Percentiles rank a stretch among this genome's conserved stretches.
These are phyloP conservation scores for Schizotus pectinicornis DNA, from an alignment of 2,888 invertebrate species.

Conservation along the genomic window DNA sequence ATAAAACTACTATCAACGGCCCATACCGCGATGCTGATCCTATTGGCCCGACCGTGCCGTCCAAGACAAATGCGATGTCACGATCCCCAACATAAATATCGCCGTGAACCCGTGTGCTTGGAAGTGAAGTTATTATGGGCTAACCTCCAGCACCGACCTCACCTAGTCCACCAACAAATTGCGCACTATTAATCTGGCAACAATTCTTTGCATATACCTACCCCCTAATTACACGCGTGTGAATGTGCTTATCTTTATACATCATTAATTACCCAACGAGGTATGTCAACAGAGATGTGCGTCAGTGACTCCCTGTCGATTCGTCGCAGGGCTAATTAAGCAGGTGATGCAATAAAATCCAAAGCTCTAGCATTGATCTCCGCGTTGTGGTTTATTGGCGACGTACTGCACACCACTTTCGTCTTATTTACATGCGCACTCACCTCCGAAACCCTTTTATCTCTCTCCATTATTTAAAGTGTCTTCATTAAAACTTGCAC, in stretches of 20 bases:
- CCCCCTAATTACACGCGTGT: slow-evolving; percentile 6
- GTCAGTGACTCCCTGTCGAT: slow-evolving; percentile 31
- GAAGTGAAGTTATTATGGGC: slow-evolving; percentile 53
- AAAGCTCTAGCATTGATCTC: slow-evolving; percentile 44
- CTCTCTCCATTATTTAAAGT: slow-evolving; percentile 51
- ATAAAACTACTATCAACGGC: slow-evolving; percentile 45
- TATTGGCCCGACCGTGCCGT: slow-evolving; percentile 43
- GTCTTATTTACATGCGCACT: slow-evolving; percentile 50
- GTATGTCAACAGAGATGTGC: no score
- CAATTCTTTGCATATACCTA: slow-evolving; percentile 44
- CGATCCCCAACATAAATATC: slow-evolving; percentile 55
- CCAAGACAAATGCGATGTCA: slow-evolving; percentile 55
- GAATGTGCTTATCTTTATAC: background rate
- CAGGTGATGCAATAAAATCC: slow-evolving; percentile 34
- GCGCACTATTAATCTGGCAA: slow-evolving; percentile 50
- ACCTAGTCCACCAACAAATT: slow-evolving; percentile 51
- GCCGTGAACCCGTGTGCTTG: slow-evolving; percentile 48
- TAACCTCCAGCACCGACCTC: slow-evolving; percentile 52
- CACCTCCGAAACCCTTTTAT: slow-evolving; percentile 47
- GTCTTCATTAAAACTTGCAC: slow-evolving; percentile 54
- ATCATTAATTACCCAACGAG: slow-evolving; percentile 14
- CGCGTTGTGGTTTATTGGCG: slow-evolving; percentile 49
- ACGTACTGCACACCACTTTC: slow-evolving; percentile 44
- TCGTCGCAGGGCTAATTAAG: slow-evolving; percentile 39
- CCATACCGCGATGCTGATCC: slow-evolving; percentile 39